Percentiles rank a stretch among this genome's conserved stretches.
These are phyloP conservation scores for Coregonus clupeaformis DNA, from an alignment of 2,113 vertebrate genomes.

Conservation along the genomic window DNA sequence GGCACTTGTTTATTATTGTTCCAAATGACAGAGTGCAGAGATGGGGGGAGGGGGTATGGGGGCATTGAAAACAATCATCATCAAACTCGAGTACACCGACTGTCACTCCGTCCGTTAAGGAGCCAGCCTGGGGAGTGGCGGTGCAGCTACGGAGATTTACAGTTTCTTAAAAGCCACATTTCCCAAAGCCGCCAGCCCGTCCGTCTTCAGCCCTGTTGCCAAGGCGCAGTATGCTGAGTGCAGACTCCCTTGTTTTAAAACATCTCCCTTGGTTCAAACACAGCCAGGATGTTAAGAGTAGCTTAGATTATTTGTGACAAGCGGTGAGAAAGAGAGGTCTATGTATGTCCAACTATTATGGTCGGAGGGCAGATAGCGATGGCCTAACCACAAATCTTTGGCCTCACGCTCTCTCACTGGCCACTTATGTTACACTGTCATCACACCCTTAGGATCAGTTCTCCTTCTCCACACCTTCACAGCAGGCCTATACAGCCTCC, in stretches of 20 bases:
- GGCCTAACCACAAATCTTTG: background rate
- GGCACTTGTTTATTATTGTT: conserved; percentile 75
- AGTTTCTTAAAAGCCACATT: conserved; percentile 61
- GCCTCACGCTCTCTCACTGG: background rate
- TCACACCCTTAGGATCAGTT: background rate
- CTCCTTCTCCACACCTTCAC: background rate
- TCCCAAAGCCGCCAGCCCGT: conserved; percentile 31
- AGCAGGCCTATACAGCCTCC: too few species aligned
- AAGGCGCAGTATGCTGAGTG: conserved; percentile 14
- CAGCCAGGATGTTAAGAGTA: conserved; percentile 3
- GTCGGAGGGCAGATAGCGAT: background rate
- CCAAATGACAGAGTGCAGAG: conserved; percentile 74
- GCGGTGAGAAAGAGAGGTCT: background rate
- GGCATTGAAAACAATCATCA: conserved; percentile 58
- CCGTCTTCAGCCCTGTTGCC: background rate
- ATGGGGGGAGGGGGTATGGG: conserved; percentile 24
- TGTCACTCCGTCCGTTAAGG: conserved; percentile 50
- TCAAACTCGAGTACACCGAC: conserved; percentile 50
- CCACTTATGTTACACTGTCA: too few species aligned
- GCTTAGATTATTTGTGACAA: conserved; percentile 16
- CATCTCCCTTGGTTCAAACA: background rate
- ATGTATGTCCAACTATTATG: background rate
- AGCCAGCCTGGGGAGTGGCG: conserved; percentile 31
- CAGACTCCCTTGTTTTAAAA: conserved; percentile 6
- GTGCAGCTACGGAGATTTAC: conserved; percentile 58